Evolutionary conservation across 2,797 vertebrate species (phyloP).

Genomic region (Pteronotus mesoamericanus): DNA sequence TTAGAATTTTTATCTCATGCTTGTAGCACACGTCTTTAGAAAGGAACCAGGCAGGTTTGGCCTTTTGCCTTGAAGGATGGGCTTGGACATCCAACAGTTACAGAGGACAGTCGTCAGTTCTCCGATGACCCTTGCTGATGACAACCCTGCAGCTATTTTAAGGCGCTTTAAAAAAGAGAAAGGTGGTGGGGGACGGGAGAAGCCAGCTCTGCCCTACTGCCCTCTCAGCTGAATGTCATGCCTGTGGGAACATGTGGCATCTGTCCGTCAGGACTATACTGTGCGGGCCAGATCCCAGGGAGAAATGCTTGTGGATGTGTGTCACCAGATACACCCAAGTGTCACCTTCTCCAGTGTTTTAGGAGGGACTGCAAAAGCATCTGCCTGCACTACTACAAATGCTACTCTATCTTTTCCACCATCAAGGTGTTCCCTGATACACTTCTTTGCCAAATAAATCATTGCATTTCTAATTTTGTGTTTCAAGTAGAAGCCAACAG

Average conservation of each 20-base stretch:
- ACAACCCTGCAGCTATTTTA: neutral
- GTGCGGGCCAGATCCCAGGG: neutral
- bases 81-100: neutral
- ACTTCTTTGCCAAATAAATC: neutral
- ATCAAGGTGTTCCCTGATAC: neutral
- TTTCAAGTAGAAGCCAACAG: neutral
- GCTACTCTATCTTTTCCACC: neutral
- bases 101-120: neutral
- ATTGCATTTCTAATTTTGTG: neutral
- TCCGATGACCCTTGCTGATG: neutral
- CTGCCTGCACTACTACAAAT: no score
- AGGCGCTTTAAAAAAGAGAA: neutral
- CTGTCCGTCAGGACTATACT: neutral
- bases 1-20: neutral
- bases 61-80: neutral
- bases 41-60: neutral
- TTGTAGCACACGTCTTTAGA: neutral
- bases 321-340: neutral
- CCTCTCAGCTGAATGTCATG: no score
- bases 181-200: no score
- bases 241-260: fast-evolving
- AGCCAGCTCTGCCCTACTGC: neutral
- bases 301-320: no score
- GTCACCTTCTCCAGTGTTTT: neutral
- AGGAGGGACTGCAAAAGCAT: neutral